Conservation (phyloP, 2,888 invertebrate genomes). For the Zhuqinia jingwanae region DNA sequence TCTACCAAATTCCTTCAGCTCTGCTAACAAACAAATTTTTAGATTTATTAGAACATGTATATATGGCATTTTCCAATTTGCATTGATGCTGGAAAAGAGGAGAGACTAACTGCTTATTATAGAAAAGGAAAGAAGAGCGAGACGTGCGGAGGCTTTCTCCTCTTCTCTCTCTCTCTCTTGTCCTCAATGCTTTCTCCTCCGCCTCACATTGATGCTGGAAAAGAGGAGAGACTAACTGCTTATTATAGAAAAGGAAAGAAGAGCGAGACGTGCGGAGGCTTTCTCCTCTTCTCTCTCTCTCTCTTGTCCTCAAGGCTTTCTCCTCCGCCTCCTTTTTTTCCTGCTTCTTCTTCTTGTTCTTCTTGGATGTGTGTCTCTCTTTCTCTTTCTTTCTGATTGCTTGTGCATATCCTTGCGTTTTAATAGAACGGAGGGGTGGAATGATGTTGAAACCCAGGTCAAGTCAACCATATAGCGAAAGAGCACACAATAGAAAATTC, state of each 20-base stretch:
- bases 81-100: not conserved
- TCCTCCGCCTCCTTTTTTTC: not conserved
- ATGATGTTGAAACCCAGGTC: no score
- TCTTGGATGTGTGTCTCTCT: not conserved
- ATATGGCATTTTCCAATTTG: conserved; percentile 57
- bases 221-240: not conserved
- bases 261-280: not conserved
- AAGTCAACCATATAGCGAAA: no score
- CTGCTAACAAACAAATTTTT: conserved; percentile 16
- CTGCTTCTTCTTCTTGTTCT: not conserved
- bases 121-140: not conserved
- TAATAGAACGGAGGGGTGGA: no score
- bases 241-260: not conserved
- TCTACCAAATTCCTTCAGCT: no score
- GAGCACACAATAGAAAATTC: no score
- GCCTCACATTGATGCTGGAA: conserved; percentile 37
- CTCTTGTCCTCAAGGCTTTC: not conserved
- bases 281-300: conserved; percentile 9
- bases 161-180: not conserved
- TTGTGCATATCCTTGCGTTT: no score
- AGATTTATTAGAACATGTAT: conserved; percentile 39
- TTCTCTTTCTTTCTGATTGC: no score
- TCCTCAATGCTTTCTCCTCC: conserved; percentile 25
- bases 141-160: no score
- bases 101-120: not conserved